phyloP scores from a whole-genome alignment of 2,888 invertebrate species.

The Chrysolina oricalcia region DNA sequence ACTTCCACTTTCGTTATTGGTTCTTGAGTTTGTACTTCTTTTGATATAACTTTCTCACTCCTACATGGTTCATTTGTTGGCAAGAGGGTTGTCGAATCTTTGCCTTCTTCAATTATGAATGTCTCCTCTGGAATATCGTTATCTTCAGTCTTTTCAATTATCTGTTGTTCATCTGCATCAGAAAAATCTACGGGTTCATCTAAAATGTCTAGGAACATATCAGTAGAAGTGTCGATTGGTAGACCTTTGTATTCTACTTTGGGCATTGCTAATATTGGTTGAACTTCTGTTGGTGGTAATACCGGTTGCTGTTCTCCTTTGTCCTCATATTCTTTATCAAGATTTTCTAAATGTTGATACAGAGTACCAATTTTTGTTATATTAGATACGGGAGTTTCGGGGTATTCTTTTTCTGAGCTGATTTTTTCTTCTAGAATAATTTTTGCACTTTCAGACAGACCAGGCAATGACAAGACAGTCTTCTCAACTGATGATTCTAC shows the following conservation, averaged over 20 bases:
- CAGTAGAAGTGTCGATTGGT: slow-evolving; percentile 62
- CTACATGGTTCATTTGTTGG: background rate
- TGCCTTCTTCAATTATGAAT: background rate
- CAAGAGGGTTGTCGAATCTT: background rate
- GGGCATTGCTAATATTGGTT: background rate
- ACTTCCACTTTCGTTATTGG: background rate
- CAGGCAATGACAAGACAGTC: background rate
- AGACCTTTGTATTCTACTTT: slow-evolving; percentile 37
- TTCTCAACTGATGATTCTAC: background rate
- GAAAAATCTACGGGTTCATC: slow-evolving; percentile 55
- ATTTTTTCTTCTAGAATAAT: background rate
- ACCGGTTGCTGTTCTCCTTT: background rate
- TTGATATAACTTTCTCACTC: background rate
- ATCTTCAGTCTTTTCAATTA: background rate
- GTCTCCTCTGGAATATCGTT: background rate
- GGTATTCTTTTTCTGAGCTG: background rate
- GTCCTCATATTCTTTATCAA: too few species aligned
- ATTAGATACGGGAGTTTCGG: too few species aligned
- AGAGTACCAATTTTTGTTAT: too few species aligned
- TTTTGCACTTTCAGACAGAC: background rate
- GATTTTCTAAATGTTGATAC: background rate
- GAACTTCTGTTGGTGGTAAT: background rate
- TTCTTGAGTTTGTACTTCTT: slow-evolving; percentile 7
- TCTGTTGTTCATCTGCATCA: slow-evolving; percentile 48
- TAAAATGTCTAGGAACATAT: slow-evolving; percentile 68